phyloP scores from a whole-genome alignment of 2,797 vertebrate species.

The Prionace glauca region DNA sequence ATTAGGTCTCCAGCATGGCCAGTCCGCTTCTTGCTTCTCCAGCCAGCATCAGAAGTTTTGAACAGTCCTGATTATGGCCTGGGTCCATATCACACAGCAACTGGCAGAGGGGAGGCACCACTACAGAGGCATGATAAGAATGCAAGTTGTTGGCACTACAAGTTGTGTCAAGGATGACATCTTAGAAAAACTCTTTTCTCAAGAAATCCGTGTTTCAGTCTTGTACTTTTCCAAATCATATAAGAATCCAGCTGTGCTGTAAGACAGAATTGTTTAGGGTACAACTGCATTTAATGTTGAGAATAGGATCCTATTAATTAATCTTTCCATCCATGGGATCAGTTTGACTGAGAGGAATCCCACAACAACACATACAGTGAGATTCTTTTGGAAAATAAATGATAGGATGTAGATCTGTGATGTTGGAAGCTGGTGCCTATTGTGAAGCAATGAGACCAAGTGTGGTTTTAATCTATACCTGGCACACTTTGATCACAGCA shows the following conservation, averaged over 20 bases:
- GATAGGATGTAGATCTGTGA: not conserved
- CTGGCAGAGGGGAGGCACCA: too few relatives aligned
- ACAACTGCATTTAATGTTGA: not conserved
- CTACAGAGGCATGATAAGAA: not conserved
- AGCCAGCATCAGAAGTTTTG: too few relatives aligned
- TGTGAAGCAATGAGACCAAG: not conserved
- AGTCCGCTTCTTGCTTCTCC: too few relatives aligned
- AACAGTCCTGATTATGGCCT: too few relatives aligned
- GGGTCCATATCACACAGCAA: too few relatives aligned
- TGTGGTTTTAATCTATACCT: not conserved
- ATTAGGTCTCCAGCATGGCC: too few relatives aligned
- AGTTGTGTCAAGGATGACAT: not conserved
- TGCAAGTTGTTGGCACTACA: not conserved
- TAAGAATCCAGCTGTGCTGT: not conserved
- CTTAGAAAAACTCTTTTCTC: not conserved
- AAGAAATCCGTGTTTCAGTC: not conserved
- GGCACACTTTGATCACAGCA: not conserved
- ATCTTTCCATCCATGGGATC: not conserved
- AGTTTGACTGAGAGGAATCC: not conserved
- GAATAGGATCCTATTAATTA: not conserved
- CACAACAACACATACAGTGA: not conserved
- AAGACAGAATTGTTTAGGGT: not conserved
- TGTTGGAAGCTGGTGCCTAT: not conserved
- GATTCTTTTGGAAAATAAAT: not conserved
- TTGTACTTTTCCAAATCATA: not conserved